Evolutionary conservation across 1,140 invertebrate species (phyloP).

Genomic region (Ostrea edulis): DNA sequence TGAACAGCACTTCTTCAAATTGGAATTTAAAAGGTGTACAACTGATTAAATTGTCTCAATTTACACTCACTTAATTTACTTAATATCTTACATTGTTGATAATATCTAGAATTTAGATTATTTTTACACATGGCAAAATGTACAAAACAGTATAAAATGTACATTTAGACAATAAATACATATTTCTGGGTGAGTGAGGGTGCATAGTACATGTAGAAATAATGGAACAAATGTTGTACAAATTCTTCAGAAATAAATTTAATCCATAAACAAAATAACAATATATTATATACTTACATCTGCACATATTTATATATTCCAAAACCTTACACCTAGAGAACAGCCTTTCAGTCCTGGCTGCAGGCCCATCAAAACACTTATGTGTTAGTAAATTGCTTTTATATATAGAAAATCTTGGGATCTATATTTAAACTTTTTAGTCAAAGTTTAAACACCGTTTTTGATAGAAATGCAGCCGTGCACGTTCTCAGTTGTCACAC

Average conservation of each 20-base stretch:
- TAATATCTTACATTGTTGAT: too few relatives aligned
- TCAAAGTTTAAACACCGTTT: background rate
- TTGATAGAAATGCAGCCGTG: background rate
- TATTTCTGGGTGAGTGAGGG: too few relatives aligned
- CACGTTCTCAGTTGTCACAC: background rate
- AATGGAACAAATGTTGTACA: background rate
- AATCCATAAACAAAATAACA: background rate
- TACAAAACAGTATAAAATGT: too few relatives aligned
- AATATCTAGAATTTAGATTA: too few relatives aligned
- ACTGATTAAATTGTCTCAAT: too few relatives aligned
- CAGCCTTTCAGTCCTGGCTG: background rate
- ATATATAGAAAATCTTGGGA: background rate
- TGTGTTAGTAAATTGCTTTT: background rate
- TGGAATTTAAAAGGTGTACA: too few relatives aligned
- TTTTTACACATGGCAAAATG: too few relatives aligned
- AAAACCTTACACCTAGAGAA: background rate
- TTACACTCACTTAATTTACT: too few relatives aligned
- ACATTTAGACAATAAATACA: too few relatives aligned
- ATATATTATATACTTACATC: background rate
- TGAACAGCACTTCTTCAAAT: too few relatives aligned
- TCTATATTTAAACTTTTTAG: slow-evolving; percentile 13
- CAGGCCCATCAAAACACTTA: background rate
- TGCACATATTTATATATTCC: background rate
- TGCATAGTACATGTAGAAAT: too few relatives aligned
- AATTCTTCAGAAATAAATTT: background rate